These are phyloP conservation scores for Pelodytes ibericus DNA, from an alignment of 2,797 vertebrate species.

Conservation along the genomic window DNA sequence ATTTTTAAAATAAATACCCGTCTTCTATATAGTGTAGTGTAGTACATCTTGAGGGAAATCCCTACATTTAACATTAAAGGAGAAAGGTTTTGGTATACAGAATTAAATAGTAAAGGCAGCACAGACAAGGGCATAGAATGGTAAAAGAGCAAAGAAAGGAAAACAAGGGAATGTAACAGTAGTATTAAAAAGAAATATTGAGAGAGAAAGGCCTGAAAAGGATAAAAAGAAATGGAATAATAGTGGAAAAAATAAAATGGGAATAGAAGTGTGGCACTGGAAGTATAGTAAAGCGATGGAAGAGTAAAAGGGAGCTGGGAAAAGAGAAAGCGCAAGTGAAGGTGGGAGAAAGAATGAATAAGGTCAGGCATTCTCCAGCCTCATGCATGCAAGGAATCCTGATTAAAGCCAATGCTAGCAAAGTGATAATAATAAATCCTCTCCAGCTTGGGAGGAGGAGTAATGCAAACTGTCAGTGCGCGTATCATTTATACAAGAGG, in stretches of 20 bases:
- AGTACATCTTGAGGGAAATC: too few species aligned
- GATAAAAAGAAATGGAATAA: too few species aligned
- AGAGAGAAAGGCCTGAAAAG: background rate
- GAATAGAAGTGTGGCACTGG: background rate
- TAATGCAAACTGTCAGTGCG: slow-evolving; percentile 54
- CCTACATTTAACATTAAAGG: too few species aligned
- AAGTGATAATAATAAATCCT: slow-evolving; percentile 52
- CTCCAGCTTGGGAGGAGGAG: slow-evolving; percentile 54
- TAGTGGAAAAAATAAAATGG: background rate
- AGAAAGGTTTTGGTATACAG: too few species aligned
- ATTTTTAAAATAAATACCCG: too few species aligned
- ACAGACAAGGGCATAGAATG: background rate
- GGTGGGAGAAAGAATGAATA: background rate
- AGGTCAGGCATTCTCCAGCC: slow-evolving; percentile 41
- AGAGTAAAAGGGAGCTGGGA: background rate
- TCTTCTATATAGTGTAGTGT: too few species aligned
- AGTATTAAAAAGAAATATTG: background rate
- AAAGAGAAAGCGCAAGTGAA: background rate
- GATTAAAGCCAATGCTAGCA: slow-evolving; percentile 50
- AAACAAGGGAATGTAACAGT: background rate
- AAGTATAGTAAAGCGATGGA: background rate
- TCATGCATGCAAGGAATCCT: slow-evolving; percentile 46
- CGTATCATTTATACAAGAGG: slow-evolving; percentile 53
- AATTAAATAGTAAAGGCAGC: background rate
- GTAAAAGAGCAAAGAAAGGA: too few species aligned